Evolutionary conservation across 2,888 invertebrate species (phyloP).

Genomic region (Lissonota sp.): DNA sequence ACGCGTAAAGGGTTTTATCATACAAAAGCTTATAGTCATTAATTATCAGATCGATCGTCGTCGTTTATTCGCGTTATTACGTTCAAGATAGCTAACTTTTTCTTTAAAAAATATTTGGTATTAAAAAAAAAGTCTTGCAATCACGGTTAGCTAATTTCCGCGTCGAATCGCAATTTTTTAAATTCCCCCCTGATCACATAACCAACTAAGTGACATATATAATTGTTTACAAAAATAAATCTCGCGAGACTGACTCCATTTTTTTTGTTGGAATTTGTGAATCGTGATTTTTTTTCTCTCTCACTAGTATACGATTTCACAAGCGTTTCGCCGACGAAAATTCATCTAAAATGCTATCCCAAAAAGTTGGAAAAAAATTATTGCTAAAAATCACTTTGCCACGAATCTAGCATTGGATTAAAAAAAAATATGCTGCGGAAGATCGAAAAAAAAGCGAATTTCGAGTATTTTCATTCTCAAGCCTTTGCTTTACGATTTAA

Average conservation of each 20-base stretch:
- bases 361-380: neutral
- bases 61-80: slow-evolving; percentile 16
- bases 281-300: neutral
- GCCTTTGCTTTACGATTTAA: slow-evolving; percentile 31
- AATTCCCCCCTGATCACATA: slow-evolving; percentile 73
- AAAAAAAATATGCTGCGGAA: slow-evolving; percentile 8
- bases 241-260: slow-evolving; percentile 70
- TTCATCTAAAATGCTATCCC: neutral
- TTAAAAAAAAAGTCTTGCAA: slow-evolving; percentile 29
- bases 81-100: slow-evolving; percentile 26
- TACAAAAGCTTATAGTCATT: slow-evolving; percentile 61
- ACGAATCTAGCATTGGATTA: slow-evolving; percentile 2
- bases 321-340: neutral
- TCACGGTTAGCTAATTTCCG: slow-evolving; percentile 36
- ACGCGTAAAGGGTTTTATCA: slow-evolving; percentile 52
- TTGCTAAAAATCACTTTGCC: neutral
- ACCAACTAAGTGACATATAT: slow-evolving; percentile 76
- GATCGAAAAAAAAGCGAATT: slow-evolving; percentile 19
- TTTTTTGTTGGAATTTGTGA: slow-evolving; percentile 9
- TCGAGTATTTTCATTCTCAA: slow-evolving; percentile 31
- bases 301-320: neutral
- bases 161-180: slow-evolving; percentile 10
- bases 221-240: slow-evolving; percentile 80
- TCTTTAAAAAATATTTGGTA: slow-evolving; percentile 45
- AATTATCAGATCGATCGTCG: slow-evolving; percentile 26